These are phyloP conservation scores for Epinephelus moara DNA, from an alignment of 2,113 vertebrate genomes.

Conservation along the genomic window DNA sequence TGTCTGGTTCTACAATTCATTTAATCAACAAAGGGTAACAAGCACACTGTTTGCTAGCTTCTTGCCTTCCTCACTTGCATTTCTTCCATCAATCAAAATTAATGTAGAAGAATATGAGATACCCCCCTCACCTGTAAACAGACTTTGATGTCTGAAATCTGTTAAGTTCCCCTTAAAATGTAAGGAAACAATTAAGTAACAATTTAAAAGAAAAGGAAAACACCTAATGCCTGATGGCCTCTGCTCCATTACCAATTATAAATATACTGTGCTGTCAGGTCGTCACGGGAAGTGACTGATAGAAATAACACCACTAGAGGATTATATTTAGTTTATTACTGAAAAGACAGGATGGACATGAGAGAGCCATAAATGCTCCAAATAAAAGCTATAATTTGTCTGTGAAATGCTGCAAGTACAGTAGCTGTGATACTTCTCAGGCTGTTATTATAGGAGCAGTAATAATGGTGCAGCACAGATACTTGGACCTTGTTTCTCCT, in stretches of 20 bases:
- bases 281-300: neutral
- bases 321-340: constrained; percentile 1
- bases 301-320: neutral
- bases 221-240: neutral
- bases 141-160: neutral
- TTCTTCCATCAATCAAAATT: neutral
- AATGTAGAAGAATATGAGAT: neutral
- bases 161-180: neutral
- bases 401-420: neutral
- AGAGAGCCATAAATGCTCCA: neutral
- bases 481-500: neutral
- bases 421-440: neutral
- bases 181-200: neutral
- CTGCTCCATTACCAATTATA: neutral
- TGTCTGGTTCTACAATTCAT: neutral
- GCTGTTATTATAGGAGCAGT: constrained; percentile 5
- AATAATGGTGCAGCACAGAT: neutral
- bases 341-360: neutral
- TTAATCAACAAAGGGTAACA: neutral
- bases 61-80: neutral
- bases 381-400: constrained; percentile 9
- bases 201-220: neutral
- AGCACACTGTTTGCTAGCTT: neutral
- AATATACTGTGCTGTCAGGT: neutral
- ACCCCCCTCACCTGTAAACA: too few species aligned